Evolutionary conservation across 2,797 vertebrate species (phyloP), one percentile per base, ranked within the genome.

Genomic region (Enteromius thamalakanensis): DNA sequence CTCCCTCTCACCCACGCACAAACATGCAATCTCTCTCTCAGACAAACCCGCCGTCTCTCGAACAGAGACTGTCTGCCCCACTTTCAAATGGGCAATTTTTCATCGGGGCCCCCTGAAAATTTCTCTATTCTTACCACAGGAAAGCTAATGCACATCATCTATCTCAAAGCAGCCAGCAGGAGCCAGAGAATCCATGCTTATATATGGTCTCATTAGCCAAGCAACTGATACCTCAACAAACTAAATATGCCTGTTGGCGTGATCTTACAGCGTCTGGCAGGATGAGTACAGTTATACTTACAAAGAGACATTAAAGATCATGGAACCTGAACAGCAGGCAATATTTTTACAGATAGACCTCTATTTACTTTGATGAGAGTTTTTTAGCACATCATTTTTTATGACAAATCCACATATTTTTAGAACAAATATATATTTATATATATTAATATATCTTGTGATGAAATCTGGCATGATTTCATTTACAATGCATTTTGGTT

Each of bases 31-130:
- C 32, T 71, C 75, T 70, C 58, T 83, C 26, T 62, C 64, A 77
- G 51, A 77, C 51, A 65, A 81, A 49, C 78, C 49, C 49, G 45
- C 49, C 78, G 81, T 76, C 75, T 76, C 72, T 67, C 17, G 29
- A 80, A 64, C 65, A 79, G 84, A 88, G 87, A 88, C 87, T 84
- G 86, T 87, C 86, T 88, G 87, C 81, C 86, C 87, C 84, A 88
- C 65, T 87, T 88, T 85, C 37, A 32, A 82, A 74, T 55, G 81
- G 79, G 86, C 82, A 87, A 88, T 88, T 88, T 79, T 83, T 88
- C 87, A 87, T 88, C 76, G 58, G 85, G 37, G 79, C 81, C 85
- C 85, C 55, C 55, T 83, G 80, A 80, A 85, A 87, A 84, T 84
- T 81, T 79, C 79, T 88, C 86, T 84, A 80, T 88, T 87, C 79